phyloP scores from a whole-genome alignment of 2,888 invertebrate species.

The Girardia tigrina region DNA sequence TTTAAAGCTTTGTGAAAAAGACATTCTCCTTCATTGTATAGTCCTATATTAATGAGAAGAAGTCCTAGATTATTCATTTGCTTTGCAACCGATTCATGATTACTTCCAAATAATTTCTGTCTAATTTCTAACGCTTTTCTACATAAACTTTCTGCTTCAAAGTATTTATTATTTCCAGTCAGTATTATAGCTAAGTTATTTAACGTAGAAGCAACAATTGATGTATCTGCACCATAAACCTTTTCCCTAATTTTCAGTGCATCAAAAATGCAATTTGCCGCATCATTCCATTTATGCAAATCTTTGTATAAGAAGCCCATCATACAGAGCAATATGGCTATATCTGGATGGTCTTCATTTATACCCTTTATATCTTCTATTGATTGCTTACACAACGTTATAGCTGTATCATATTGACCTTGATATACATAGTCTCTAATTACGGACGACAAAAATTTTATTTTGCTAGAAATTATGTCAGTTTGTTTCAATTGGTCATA shows the following conservation, averaged over 20 bases:
- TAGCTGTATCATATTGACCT: constrained; percentile 1
- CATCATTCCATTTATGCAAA: neutral
- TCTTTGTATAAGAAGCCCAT: neutral
- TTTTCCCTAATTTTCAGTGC: constrained; percentile 19
- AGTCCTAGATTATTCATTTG: constrained; percentile 25
- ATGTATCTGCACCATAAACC: neutral
- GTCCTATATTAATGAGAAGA: neutral
- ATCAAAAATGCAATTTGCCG: neutral
- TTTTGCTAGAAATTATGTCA: neutral
- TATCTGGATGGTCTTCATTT: constrained; percentile 7
- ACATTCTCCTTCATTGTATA: constrained; percentile 11
- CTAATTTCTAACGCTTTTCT: constrained; percentile 9
- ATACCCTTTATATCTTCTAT: neutral
- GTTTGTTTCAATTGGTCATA: neutral
- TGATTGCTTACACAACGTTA: constrained; percentile 20
- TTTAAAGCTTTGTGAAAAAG: neutral
- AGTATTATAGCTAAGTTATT: constrained; percentile 25
- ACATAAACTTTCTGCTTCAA: constrained; percentile 24
- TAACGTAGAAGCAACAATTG: constrained; percentile 6
- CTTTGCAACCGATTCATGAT: neutral
- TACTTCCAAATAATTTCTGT: neutral
- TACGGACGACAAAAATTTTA: neutral
- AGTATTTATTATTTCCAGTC: neutral
- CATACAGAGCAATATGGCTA: neutral
- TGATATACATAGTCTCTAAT: neutral